Conservation (phyloP, 2,888 invertebrate species). For the Philopedon plagiatum region DNA sequence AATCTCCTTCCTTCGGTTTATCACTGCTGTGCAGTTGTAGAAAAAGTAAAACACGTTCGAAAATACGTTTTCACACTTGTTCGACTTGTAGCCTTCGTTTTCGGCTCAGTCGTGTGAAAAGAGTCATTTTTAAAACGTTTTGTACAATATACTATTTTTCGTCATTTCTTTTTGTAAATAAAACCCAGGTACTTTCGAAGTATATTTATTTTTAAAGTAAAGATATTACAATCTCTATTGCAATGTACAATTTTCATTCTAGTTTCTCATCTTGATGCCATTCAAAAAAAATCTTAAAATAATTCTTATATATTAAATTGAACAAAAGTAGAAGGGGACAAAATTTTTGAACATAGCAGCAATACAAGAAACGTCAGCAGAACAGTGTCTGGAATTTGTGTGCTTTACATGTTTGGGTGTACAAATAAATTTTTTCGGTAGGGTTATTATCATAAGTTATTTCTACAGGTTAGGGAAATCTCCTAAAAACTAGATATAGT, state of each 20-base stretch:
- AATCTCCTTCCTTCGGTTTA: too few species aligned
- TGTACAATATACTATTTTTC: too few species aligned
- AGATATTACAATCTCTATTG: slow-evolving; percentile 26
- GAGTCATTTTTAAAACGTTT: too few species aligned
- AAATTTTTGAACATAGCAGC: neutral
- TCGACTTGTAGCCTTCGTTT: too few species aligned
- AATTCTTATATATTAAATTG: too few species aligned
- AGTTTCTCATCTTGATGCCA: neutral
- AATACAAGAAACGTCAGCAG: neutral
- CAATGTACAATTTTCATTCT: slow-evolving; percentile 7
- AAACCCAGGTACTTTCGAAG: slow-evolving; percentile 6
- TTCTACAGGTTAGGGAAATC: slow-evolving; percentile 12
- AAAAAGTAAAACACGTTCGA: too few species aligned
- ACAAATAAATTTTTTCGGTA: slow-evolving; percentile 8
- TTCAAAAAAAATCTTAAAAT: neutral
- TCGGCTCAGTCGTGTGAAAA: too few species aligned
- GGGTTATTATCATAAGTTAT: neutral
- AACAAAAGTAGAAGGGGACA: too few species aligned
- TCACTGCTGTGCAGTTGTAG: too few species aligned
- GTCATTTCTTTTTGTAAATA: too few species aligned
- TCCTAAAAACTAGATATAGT: neutral
- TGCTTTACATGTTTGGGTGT: slow-evolving; percentile 23
- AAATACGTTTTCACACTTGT: too few species aligned
- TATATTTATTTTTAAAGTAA: slow-evolving; percentile 26
- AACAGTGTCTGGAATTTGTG: slow-evolving; percentile 4